A percentile compares a stretch with the other conserved stretches of the same genome.
Conservation (phyloP, 2,113 vertebrate genomes). For the Myotis lucifugus region DNA sequence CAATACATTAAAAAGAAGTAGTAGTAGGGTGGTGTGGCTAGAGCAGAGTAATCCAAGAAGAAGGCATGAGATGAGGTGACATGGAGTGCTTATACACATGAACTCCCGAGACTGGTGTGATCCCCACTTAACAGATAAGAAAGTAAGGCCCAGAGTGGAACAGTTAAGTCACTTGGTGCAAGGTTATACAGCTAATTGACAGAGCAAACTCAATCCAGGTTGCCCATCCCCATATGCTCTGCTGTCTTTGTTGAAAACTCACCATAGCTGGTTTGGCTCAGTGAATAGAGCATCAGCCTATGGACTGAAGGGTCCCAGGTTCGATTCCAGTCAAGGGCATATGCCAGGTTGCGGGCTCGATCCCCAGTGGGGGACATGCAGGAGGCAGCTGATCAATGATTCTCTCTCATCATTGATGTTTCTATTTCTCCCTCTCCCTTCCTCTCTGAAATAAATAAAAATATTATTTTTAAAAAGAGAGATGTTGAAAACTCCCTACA, state of each 20-base stretch:
- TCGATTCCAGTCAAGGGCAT: too few relatives aligned
- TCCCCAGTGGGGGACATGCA: too few relatives aligned
- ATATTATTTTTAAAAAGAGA: too few relatives aligned
- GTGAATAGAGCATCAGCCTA: too few relatives aligned
- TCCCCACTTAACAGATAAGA: neutral
- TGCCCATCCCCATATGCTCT: neutral
- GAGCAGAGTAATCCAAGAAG: neutral
- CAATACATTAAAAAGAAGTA: too few relatives aligned
- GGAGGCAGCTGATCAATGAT: too few relatives aligned
- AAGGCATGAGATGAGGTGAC: neutral
- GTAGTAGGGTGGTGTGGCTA: neutral
- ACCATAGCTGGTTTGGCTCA: too few relatives aligned
- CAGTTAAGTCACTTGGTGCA: neutral
- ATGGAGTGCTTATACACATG: neutral
- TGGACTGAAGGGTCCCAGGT: too few relatives aligned
- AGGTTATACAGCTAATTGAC: neutral
- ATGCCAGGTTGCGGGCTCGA: too few relatives aligned
- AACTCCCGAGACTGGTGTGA: neutral
- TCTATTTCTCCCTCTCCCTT: too few relatives aligned
- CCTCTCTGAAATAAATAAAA: too few relatives aligned
- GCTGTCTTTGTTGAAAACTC: neutral
- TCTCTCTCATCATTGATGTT: too few relatives aligned
- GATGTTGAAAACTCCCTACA: accelerated
- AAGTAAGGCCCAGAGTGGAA: neutral
- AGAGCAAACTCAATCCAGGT: neutral